Conservation (phyloP, 2,797 vertebrate species). For the Gymnodraco acuticeps region DNA sequence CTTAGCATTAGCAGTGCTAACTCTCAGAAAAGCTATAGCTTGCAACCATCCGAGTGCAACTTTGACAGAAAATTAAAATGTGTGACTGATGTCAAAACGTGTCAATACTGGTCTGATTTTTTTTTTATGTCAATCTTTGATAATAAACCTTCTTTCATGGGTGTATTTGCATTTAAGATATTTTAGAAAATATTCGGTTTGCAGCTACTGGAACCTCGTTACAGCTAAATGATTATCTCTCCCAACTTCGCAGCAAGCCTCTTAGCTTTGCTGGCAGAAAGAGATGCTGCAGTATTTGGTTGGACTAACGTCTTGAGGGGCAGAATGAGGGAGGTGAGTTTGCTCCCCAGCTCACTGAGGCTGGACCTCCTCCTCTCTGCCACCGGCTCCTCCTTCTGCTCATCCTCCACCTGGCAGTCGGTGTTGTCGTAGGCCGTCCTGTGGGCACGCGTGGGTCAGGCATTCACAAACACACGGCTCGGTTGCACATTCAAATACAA, state of each 20-base stretch:
- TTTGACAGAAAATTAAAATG: not conserved
- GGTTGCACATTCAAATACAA: slow-evolving; percentile 46
- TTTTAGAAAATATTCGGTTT: not conserved
- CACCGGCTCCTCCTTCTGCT: slow-evolving; percentile 66
- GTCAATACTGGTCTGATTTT: too few species aligned
- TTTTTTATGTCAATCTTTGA: too few species aligned
- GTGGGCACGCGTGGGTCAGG: slow-evolving; percentile 65
- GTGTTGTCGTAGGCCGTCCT: slow-evolving; percentile 67
- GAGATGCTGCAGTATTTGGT: slow-evolving; percentile 41
- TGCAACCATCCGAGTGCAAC: not conserved
- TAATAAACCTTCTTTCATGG: too few species aligned
- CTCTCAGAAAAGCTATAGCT: not conserved
- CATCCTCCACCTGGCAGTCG: slow-evolving; percentile 75
- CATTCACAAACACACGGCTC: slow-evolving; percentile 67
- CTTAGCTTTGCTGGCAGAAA: slow-evolving; percentile 46
- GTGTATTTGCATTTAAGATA: too few species aligned
- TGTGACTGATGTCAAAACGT: too few species aligned
- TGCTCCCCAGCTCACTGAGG: slow-evolving; percentile 87
- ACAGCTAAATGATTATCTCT: slow-evolving; percentile 66
- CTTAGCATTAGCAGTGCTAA: rapidly evolving
- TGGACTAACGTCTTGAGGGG: slow-evolving; percentile 85
- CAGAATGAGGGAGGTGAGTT: slow-evolving; percentile 81
- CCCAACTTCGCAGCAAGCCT: slow-evolving; percentile 41
- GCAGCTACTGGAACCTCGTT: slow-evolving; percentile 42
- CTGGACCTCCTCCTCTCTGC: slow-evolving; percentile 85